Percentiles rank a stretch among this genome's conserved stretches.
Evolutionary conservation across 2,797 vertebrate genomes (phyloP).

Genomic region (Halcyon badia): DNA sequence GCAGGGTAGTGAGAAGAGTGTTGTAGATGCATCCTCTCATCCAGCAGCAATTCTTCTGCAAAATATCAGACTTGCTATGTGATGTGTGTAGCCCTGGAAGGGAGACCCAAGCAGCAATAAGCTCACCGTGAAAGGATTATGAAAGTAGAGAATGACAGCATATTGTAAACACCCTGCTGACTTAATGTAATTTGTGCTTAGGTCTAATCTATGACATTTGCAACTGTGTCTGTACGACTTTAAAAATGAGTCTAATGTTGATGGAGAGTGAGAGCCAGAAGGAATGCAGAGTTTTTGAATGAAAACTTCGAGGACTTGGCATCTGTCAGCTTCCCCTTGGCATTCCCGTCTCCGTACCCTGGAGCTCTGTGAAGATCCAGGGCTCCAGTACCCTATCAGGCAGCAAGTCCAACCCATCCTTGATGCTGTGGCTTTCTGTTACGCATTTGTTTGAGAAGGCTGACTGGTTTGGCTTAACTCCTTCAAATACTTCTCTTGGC

Average conservation of each 20-base stretch:
- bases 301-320: background rate
- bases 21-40: background rate
- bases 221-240: background rate
- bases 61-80: background rate
- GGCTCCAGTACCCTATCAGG: background rate
- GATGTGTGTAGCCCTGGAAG: background rate
- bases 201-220: background rate
- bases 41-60: background rate
- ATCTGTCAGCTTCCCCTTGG: background rate
- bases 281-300: background rate
- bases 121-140: background rate
- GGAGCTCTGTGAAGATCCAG: background rate
- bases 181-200: background rate
- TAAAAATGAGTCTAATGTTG: background rate
- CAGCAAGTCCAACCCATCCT: background rate
- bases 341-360: background rate
- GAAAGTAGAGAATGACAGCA: background rate
- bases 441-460: background rate
- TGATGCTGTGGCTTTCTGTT: background rate
- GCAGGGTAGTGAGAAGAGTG: fast-evolving
- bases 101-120: background rate
- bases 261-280: background rate
- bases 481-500: background rate
- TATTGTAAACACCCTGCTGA: background rate
- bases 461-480: background rate